Evolutionary conservation across 2,113 vertebrate genomes (phyloP).

Genomic region (Hemibagrus wyckioides): DNA sequence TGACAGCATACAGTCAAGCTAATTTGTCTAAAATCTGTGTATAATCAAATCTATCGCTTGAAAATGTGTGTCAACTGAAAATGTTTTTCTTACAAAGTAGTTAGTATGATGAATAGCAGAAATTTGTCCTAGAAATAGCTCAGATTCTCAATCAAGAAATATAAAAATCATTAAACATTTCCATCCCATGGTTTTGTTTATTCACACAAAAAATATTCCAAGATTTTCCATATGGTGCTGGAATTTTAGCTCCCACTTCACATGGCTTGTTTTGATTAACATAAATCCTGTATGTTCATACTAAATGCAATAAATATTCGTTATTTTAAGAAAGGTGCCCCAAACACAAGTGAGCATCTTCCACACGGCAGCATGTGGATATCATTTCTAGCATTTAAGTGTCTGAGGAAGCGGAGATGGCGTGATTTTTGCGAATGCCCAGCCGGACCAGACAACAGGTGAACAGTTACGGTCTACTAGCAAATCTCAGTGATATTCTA

Average conservation of each 20-base stretch:
- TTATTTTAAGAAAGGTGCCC: background rate
- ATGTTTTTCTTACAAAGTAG: background rate
- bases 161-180: background rate
- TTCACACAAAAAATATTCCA: background rate
- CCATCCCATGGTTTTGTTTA: background rate
- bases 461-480: conserved; percentile 67
- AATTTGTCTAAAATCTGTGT: background rate
- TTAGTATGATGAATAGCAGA: background rate
- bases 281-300: background rate
- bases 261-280: background rate
- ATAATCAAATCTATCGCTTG: background rate
- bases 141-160: background rate
- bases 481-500: conserved; percentile 76
- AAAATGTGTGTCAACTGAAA: background rate
- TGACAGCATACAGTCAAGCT: background rate
- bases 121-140: background rate
- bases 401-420: conserved; percentile 42
- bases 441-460: conserved; percentile 70
- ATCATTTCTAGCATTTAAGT: conserved; percentile 51
- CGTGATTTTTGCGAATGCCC: conserved; percentile 43
- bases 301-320: background rate
- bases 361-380: conserved; percentile 52
- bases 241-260: background rate
- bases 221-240: background rate
- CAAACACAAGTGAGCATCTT: conserved; percentile 1